These are phyloP conservation scores for Eupithecia subumbrata DNA, from an alignment of 2,888 invertebrate genomes.

Conservation along the genomic window DNA sequence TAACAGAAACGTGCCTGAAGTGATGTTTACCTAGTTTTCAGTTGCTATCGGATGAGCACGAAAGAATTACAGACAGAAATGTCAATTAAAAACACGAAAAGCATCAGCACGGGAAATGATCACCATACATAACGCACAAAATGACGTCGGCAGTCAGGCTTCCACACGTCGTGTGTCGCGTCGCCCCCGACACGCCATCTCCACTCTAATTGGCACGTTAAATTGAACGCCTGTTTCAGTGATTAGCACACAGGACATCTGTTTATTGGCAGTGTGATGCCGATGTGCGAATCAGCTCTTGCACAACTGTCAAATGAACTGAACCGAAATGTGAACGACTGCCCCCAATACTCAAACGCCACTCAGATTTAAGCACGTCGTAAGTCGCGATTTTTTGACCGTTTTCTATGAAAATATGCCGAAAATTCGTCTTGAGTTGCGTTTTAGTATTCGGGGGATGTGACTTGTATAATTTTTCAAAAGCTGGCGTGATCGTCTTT, in stretches of 20 bases:
- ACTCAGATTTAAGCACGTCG: too few species aligned
- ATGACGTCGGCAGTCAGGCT: conserved; percentile 47
- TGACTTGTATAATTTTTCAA: background rate
- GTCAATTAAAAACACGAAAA: conserved; percentile 9
- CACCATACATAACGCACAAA: conserved; percentile 23
- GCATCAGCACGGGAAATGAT: conserved; percentile 25
- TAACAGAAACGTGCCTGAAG: background rate
- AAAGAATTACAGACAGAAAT: background rate
- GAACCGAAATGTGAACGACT: background rate
- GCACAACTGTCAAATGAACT: background rate
- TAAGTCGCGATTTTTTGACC: too few species aligned
- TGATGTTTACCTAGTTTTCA: background rate
- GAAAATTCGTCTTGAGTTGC: too few species aligned
- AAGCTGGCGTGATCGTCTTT: too few species aligned
- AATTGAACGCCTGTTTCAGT: conserved; percentile 77
- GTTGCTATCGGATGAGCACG: background rate
- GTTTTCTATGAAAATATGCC: too few species aligned
- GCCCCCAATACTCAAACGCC: too few species aligned
- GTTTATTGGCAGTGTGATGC: conserved; percentile 66
- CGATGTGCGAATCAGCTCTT: conserved; percentile 16
- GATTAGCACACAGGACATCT: conserved; percentile 73
- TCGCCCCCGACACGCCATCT: conserved; percentile 59
- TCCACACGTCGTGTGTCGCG: conserved; percentile 48
- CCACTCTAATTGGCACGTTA: conserved; percentile 71
- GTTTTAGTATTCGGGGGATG: too few species aligned